Evolutionary conservation across 2,113 vertebrate genomes (phyloP), one percentile per base, ranked within the genome.

Genomic region (Eclectus roratus): DNA sequence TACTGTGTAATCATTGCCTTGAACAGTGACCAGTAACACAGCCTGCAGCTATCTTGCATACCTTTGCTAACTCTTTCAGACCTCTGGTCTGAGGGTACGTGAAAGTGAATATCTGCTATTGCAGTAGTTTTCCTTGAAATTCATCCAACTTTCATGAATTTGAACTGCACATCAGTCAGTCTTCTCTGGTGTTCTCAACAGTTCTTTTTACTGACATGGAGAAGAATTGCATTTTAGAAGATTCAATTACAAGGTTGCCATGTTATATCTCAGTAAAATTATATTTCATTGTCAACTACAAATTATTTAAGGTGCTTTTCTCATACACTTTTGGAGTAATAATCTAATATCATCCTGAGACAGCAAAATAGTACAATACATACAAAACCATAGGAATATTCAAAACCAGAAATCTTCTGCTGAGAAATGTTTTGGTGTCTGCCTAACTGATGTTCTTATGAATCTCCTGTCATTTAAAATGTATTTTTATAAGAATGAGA

Each of bases 31-130:
- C 21, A 28, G 35, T 28, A 70, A 44, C 33, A 35, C 43, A 76
- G 18, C 11, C 65, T 81, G 39, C 10, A 76, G 65, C 20, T 52
- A 3, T 46, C 23, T 81, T 39, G 7, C 11, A 11, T 10, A 29
- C 3, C 13, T 94, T 50, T 61, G 35, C 35, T 52, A 72, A 88
- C 14, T 10, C 14, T 89, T 79, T 72, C 74, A 91, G 37, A 61
- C 12, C 13, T 65, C 29, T 80, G 49, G 3, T 60, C 56, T 44
- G 43, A 60, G 35, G 24, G 3, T 27, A 41, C 0, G 0, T 46
- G n/a, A 61, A 72, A 31, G 39, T 66, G 33, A 35, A 1, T 18
- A 55, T 53, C 19, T 70, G 13, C 44, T 85, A 5, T 9, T 91
- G 46, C n/a, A 76, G 44, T 43, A 47, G 35, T 39, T 56, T 85